A percentile compares a stretch with the other conserved stretches of the same genome.
These are phyloP conservation scores for Apostichopus californicus DNA, from an alignment of 35 echinoderm and acorn worm species.

Conservation along the genomic window DNA sequence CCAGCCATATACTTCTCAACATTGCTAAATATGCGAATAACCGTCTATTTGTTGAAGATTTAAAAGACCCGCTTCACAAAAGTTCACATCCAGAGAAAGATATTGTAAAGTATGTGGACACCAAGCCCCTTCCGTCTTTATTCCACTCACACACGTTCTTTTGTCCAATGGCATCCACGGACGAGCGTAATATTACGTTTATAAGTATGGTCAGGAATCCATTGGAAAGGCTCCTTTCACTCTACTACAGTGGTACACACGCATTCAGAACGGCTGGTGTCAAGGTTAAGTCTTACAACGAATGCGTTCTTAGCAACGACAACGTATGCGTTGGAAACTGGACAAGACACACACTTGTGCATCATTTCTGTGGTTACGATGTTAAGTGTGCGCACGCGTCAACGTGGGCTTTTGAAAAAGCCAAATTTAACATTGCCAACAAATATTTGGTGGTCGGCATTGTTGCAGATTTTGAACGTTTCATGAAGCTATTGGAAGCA, in stretches of 20 bases:
- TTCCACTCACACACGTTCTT: constrained; percentile 28
- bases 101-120: constrained; percentile 3
- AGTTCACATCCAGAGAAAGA: constrained; percentile 41
- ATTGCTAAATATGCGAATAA: constrained; percentile 45
- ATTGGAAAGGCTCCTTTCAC: constrained; percentile 14
- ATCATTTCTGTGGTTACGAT: constrained; percentile 52
- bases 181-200: neutral
- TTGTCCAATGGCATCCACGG: neutral
- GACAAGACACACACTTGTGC: constrained; percentile 25
- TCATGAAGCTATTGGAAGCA: constrained; percentile 9
- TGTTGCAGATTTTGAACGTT: constrained; percentile 36
- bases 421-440: constrained; percentile 9
- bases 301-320: constrained; percentile 11
- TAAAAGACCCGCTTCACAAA: constrained; percentile 40
- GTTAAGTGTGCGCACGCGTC: neutral
- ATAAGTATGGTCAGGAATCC: constrained; percentile 53
- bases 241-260: constrained; percentile 15
- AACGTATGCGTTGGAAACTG: constrained; percentile 41
- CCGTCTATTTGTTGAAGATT: constrained; percentile 34
- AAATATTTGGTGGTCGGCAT: constrained; percentile 34
- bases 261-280: constrained; percentile 15
- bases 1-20: constrained; percentile 36
- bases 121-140: constrained; percentile 10
- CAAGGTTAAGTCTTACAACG: constrained; percentile 21
- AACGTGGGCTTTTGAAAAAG: constrained; percentile 30